Evolutionary conservation across 2,888 invertebrate genomes (phyloP).

Genomic region (Drosophila neonasuta): DNA sequence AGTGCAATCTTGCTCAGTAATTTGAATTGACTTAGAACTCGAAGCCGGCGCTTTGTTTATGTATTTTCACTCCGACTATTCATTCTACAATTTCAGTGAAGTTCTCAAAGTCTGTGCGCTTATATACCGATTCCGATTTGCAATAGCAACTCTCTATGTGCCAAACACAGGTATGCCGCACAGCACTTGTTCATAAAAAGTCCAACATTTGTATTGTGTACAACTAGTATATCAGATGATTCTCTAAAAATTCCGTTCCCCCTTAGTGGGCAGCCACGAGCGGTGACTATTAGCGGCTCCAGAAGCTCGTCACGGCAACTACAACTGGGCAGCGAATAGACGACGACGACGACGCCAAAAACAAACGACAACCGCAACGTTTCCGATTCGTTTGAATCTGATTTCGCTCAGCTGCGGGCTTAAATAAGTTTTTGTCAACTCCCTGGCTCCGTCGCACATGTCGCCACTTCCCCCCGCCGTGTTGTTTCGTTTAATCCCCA

Average conservation of each 20-base stretch:
- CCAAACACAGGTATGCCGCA: slow-evolving; percentile 30
- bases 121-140: slow-evolving; percentile 33
- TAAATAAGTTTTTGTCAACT: slow-evolving; percentile 45
- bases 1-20: background rate
- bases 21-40: background rate
- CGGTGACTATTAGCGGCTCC: background rate
- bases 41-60: background rate
- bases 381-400: slow-evolving; percentile 44
- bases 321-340: background rate
- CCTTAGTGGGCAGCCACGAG: background rate
- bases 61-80: slow-evolving; percentile 16
- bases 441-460: background rate
- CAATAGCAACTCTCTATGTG: background rate
- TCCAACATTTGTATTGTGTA: background rate
- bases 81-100: slow-evolving; percentile 51
- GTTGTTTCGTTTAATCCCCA: background rate
- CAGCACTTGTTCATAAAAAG: slow-evolving; percentile 64
- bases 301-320: slow-evolving; percentile 1
- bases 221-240: slow-evolving; percentile 7
- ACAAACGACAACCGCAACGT: slow-evolving; percentile 29
- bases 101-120: slow-evolving; percentile 38
- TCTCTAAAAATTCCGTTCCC: slow-evolving; percentile 32
- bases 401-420: slow-evolving; percentile 38
- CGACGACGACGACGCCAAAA: background rate
- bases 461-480: background rate